A percentile compares a stretch with the other conserved stretches of the same genome.
phyloP scores from a whole-genome alignment of 2,888 invertebrate genomes.

The Pandemis corylana region DNA sequence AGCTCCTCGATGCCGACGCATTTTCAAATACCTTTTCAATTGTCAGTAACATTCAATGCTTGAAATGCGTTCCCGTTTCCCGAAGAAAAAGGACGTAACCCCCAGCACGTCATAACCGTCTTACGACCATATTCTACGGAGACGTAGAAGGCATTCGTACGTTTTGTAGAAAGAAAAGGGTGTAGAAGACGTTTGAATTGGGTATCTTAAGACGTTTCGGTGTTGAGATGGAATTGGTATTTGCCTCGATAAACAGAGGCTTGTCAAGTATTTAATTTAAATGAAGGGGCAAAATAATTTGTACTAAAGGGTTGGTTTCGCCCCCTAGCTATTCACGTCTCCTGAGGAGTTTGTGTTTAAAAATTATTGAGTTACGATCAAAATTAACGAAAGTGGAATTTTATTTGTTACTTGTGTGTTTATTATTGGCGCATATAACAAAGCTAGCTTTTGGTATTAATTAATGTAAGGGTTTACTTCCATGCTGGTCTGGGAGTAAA shows the following conservation, averaged over 20 bases:
- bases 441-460: neutral
- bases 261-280: constrained; percentile 53
- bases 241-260: constrained; percentile 42
- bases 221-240: constrained; percentile 22
- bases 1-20: constrained; percentile 24
- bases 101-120: neutral
- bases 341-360: constrained; percentile 9
- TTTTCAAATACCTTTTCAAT: constrained; percentile 36
- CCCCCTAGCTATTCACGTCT: constrained; percentile 44
- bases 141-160: constrained; percentile 8
- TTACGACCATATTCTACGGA: constrained; percentile 4
- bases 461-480: too few species aligned
- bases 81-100: neutral
- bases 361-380: constrained; percentile 7
- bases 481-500: too few species aligned
- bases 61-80: constrained; percentile 27
- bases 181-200: neutral
- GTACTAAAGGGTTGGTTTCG: constrained; percentile 44
- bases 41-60: constrained; percentile 39
- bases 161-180: neutral
- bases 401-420: neutral
- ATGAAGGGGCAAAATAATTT: constrained; percentile 44
- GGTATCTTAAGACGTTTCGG: constrained; percentile 12
- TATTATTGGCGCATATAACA: neutral
- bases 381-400: neutral